Evolutionary conservation across 2,888 invertebrate genomes (phyloP).

Genomic region (Punctoribates punctum): DNA sequence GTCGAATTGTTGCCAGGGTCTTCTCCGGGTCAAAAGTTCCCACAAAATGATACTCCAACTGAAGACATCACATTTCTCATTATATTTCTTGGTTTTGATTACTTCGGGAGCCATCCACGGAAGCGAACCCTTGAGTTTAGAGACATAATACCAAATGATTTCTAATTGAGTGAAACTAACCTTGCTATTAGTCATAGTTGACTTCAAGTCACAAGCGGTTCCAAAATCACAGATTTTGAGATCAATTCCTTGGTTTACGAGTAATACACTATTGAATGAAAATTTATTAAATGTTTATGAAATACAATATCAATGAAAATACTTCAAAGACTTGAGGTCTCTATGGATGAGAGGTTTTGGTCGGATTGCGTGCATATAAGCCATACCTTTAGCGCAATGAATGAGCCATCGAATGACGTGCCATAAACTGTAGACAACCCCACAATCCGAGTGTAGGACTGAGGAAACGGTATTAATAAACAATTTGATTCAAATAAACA

Average conservation of each 20-base stretch:
- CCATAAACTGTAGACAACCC: neutral
- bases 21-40: neutral
- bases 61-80: neutral
- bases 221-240: constrained; percentile 97
- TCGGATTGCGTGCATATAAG: constrained; percentile 89
- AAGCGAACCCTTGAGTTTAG: neutral
- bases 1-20: neutral
- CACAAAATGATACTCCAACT: neutral
- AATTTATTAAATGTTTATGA: neutral
- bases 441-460: no score
- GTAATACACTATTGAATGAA: constrained; percentile 60
- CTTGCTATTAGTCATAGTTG: constrained; percentile 73
- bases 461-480: no score
- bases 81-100: neutral
- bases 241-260: constrained; percentile 70
- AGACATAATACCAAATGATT: no score
- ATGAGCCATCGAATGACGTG: constrained; percentile 35
- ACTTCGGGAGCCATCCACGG: constrained; percentile 5
- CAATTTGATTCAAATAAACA: no score
- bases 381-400: constrained; percentile 80
- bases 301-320: no score
- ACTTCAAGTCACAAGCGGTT: constrained; percentile 89
- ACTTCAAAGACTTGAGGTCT: constrained; percentile 55
- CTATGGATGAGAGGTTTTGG: constrained; percentile 91
- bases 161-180: no score